Percentiles rank a stretch among this genome's conserved stretches.
phyloP scores from a whole-genome alignment of 2,888 invertebrate species.

The Zelleria hepariella region DNA sequence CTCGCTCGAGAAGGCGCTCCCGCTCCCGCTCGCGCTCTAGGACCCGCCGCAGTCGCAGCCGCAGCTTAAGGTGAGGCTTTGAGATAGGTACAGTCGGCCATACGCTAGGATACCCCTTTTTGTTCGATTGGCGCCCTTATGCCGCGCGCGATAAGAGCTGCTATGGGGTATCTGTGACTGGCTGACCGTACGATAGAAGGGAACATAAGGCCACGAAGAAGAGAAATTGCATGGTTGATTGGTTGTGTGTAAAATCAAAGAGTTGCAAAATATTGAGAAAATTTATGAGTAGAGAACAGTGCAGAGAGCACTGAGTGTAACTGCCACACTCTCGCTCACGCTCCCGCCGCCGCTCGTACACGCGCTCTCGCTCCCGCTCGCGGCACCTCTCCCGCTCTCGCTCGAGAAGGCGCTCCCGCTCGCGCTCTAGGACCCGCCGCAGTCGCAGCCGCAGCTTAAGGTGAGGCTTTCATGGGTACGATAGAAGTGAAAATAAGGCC shows the following conservation, averaged over 20 bases:
- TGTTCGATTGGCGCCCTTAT: no score
- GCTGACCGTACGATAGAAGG: no score
- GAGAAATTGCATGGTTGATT: no score
- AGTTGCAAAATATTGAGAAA: no score
- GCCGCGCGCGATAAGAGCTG: no score
- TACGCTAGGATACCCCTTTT: no score
- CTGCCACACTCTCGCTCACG: no score
- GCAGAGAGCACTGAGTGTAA: no score
- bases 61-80: conserved; percentile 10
- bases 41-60: conserved; percentile 22
- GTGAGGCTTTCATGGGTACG: conserved; percentile 12
- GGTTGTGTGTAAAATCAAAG: no score
- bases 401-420: conserved; percentile 42
- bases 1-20: conserved; percentile 38
- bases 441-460: conserved; percentile 13
- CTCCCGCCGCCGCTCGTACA: conserved; percentile 24
- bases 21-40: conserved; percentile 44
- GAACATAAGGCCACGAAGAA: background rate
- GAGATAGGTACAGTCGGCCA: no score
- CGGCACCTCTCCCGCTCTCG: conserved; percentile 27
- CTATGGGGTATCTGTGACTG: no score
- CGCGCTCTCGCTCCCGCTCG: conserved; percentile 31
- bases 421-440: conserved; percentile 35
- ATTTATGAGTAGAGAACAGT: no score
- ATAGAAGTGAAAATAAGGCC: background rate